These are phyloP conservation scores for Drosophila suzukii DNA, from an alignment of 1,140 invertebrate genomes.

Conservation along the genomic window DNA sequence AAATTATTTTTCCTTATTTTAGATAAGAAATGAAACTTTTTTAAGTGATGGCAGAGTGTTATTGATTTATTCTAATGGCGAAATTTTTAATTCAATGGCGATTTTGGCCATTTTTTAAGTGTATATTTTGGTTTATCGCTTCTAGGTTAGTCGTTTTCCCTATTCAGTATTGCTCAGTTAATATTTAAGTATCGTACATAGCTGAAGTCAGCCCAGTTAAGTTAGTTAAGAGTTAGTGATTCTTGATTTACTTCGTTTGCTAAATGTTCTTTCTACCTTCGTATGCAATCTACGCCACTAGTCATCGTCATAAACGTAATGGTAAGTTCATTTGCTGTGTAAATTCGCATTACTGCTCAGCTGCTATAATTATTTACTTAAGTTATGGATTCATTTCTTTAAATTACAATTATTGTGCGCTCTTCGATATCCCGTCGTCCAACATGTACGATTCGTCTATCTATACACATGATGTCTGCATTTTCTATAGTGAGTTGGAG, in stretches of 20 bases:
- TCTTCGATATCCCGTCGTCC: conserved; percentile 66
- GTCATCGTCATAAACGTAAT: conserved; percentile 32
- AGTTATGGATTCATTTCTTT: conserved; percentile 71
- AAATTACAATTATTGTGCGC: conserved; percentile 79
- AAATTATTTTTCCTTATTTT: background rate
- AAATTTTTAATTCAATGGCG: background rate
- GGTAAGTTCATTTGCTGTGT: conserved; percentile 48
- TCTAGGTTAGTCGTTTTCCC: conserved; percentile 9
- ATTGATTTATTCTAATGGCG: background rate
- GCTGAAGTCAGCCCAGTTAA: conserved; percentile 34
- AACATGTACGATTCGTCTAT: conserved; percentile 57
- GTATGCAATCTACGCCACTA: conserved; percentile 17
- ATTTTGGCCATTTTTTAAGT: conserved; percentile 9
- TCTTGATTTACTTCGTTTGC: conserved; percentile 4
- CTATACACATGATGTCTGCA: conserved; percentile 43
- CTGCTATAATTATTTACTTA: conserved; percentile 61
- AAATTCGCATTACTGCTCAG: conserved; percentile 59
- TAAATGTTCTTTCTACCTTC: background rate
- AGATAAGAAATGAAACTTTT: background rate
- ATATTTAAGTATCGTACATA: conserved; percentile 42
- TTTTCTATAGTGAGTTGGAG: conserved; percentile 9
- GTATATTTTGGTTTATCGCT: conserved; percentile 12
- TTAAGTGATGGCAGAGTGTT: background rate
- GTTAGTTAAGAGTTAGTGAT: conserved; percentile 30
- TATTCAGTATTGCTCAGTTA: conserved; percentile 25